A percentile compares a stretch with the other conserved stretches of the same genome.
These are phyloP conservation scores for Drosophila ezoana DNA, from an alignment of 2,888 invertebrate genomes.

Conservation along the genomic window DNA sequence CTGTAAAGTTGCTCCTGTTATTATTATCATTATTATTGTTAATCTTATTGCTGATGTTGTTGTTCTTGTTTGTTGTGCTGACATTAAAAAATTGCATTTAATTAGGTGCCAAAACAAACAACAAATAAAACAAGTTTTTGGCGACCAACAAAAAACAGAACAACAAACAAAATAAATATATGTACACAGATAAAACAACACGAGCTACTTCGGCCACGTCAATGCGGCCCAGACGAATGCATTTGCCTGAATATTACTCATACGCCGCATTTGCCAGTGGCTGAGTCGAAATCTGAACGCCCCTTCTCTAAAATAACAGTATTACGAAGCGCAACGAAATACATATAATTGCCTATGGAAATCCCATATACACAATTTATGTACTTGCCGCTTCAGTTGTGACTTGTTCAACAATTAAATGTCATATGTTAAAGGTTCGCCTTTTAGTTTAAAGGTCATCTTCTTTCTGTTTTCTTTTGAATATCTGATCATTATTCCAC, in stretches of 20 bases:
- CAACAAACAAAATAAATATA: conserved; percentile 2
- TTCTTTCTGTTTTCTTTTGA: too few species aligned
- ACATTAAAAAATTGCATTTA: conserved; percentile 43
- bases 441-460: too few species aligned
- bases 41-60: not conserved
- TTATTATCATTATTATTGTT: conserved; percentile 18
- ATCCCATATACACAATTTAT: too few species aligned
- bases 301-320: not conserved
- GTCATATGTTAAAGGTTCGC: too few species aligned
- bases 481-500: too few species aligned
- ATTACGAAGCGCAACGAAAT: not conserved
- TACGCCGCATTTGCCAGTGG: conserved; percentile 34
- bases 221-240: conserved; percentile 23
- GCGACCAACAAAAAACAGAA: conserved; percentile 6
- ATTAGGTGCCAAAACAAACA: conserved; percentile 23
- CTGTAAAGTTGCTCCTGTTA: conserved; percentile 27
- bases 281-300: conserved; percentile 11
- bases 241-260: conserved; percentile 39
- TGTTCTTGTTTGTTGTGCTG: conserved; percentile 3
- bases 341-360: not conserved
- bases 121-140: conserved; percentile 37
- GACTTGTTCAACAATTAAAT: too few species aligned
- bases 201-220: conserved; percentile 27
- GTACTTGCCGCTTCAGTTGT: not conserved
- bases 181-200: not conserved